Evolutionary conservation across 1,140 invertebrate genomes (phyloP), one percentile per base, ranked within the genome.

Genomic region (Drosophila eugracilis): DNA sequence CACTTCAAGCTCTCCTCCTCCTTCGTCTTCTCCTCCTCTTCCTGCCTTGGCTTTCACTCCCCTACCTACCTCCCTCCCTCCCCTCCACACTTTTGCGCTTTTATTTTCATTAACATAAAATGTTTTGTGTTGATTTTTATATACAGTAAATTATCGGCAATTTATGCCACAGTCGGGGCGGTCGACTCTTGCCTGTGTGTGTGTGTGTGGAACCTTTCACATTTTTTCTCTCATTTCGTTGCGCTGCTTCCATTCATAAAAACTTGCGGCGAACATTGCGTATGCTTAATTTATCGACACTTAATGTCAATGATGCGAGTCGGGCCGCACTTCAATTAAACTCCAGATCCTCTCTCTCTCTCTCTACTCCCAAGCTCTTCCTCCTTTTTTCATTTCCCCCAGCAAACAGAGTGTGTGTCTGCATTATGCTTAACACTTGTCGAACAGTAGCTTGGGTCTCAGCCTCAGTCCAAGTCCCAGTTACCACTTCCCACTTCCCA

Each of bases 41-140:
- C n/a, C n/a, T n/a, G n/a, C n/a, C 19, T 9, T 22, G 66, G 80
- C 78, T 88, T 86, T 86, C 83, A 88, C 81, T 69, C 36, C 41
- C 26, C 36, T n/a, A n/a, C n/a, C n/a, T n/a, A n/a, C n/a, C n/a
- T n/a, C n/a, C n/a, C n/a, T n/a, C n/a, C n/a, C n/a, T n/a, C n/a
- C n/a, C n/a, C n/a, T n/a, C n/a, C n/a, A n/a, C n/a, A n/a, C n/a
- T n/a, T 42, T 30, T n/a, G 24, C 65, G 81, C 78, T 86, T 62
- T 88, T 86, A 75, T 75, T 88, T 86, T 83, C 78, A 88, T 88
- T 84, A 76, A 83, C 84, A 88, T 89, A 88, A 88, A 88, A 88
- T 89, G 78, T 88, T 89, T 88, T 88, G 84, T 88, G 78, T 88
- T 89, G 83, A 89, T 88, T 88, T 88, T 88, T 88, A 86, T 86